These are phyloP conservation scores for Anolis carolinensis DNA, from an alignment of 2,113 vertebrate genomes.

Conservation along the genomic window DNA sequence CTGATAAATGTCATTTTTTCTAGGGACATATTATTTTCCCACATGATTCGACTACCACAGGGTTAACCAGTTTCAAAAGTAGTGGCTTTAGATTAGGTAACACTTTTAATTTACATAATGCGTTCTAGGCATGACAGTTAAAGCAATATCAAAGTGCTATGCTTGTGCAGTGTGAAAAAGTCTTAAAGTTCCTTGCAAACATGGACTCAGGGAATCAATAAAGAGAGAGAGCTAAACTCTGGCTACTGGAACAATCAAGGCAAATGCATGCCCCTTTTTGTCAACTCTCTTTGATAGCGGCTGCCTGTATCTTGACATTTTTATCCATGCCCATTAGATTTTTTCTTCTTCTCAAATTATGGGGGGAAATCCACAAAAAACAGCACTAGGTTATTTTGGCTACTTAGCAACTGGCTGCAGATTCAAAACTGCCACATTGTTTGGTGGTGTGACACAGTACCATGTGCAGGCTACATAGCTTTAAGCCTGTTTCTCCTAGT, in stretches of 20 bases:
- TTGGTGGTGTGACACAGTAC: not conserved
- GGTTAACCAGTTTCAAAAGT: not conserved
- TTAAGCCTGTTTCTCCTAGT: slow-evolving; percentile 13
- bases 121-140: not conserved
- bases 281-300: not conserved
- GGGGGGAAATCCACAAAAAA: no score
- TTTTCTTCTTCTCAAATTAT: slow-evolving; percentile 31
- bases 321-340: slow-evolving; percentile 12
- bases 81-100: not conserved
- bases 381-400: not conserved
- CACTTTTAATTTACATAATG: not conserved
- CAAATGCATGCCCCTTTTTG: fast-evolving
- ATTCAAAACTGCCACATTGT: slow-evolving; percentile 19
- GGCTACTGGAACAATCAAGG: not conserved
- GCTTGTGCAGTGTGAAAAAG: no score
- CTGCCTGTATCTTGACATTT: slow-evolving; percentile 5
- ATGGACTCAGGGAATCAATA: not conserved
- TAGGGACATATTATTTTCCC: not conserved
- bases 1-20: not conserved
- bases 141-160: no score
- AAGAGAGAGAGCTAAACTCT: not conserved
- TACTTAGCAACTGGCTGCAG: slow-evolving; percentile 54
- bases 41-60: no score
- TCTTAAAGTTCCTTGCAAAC: no score
- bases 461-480: not conserved